Base-by-base conservation (phyloP, 2,113 vertebrate species). In the Podilymbus podiceps region DNA sequence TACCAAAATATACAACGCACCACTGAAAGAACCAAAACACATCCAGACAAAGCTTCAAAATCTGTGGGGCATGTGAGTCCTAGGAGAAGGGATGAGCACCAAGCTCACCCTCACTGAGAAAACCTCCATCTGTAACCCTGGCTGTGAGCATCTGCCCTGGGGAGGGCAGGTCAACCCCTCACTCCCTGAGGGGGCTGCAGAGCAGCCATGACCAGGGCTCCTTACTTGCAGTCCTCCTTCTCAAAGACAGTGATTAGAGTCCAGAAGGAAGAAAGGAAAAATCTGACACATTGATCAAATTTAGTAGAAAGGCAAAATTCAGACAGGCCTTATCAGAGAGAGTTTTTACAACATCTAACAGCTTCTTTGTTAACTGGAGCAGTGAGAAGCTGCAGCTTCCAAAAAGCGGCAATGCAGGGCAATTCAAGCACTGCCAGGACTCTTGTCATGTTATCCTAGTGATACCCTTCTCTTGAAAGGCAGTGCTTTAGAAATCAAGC, bases 331-430 rank as follows among this genome's bases (percentile, higher is more conserved):
- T 38, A 73, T 82, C 92, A 87, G 44, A 1, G 73, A 62, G 78
- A 72, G 74, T 8, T 83, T 85, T 89, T 59, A 91, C 40, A 85
- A 76, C 3, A 1, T 60, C 91, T 76, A 89, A 79, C 77, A 83
- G 93, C 85, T 85, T 89, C 84, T 89, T 96, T 94, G 91, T 83
- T 88, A 93, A 83, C 58, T 38, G 75, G 77, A 94, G 90, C 69
- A 66, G 63, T 3, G 49, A 96, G 46, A 88, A 94, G 46, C 79
- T 75, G 92, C 91, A 89, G 87, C 91, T 93, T 88, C 80, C 93
- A 72, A 90, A 94, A 79, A 93, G 75, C 42, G 8, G 85, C 88
- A 89, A 60, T 94, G 86, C 94, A 93, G 83, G 95, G 80, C 90
- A 77, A 73, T 81, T 89, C 92, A 93, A 83, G 50, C 58, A 35